Percentiles rank a stretch among this genome's conserved stretches.
Conservation (phyloP, 30 jellyfish, hydroid and myxozoan species). For the Morbakka virulenta region DNA sequence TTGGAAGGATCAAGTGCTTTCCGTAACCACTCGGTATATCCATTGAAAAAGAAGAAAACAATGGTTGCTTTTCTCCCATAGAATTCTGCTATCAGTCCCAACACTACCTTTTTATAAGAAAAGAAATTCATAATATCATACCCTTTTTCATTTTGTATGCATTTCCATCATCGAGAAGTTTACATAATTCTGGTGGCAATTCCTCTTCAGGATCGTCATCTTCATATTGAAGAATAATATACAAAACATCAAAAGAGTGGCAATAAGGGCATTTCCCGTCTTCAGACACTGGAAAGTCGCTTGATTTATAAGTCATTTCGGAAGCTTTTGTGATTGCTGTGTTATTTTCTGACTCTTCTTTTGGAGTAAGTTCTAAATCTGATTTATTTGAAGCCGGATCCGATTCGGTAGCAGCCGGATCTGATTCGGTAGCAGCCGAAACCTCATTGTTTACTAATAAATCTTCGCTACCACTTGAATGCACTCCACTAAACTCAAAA, state of each 20-base stretch:
- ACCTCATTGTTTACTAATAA: neutral
- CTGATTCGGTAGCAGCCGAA: neutral
- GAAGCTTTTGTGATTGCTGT: neutral
- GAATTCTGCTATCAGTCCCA: too few species aligned
- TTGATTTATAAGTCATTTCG: constrained; percentile 46
- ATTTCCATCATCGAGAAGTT: constrained; percentile 33
- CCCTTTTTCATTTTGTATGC: constrained; percentile 79
- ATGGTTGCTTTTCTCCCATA: too few species aligned
- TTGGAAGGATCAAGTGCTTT: too few species aligned
- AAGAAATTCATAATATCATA: constrained; percentile 17
- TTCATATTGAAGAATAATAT: constrained; percentile 45
- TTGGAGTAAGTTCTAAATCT: neutral
- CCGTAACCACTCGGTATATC: too few species aligned
- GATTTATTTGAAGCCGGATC: neutral
- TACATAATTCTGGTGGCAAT: constrained; percentile 52
- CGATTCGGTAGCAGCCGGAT: neutral
- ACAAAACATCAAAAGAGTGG: constrained; percentile 76
- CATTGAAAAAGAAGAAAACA: too few species aligned
- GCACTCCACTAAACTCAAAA: neutral
- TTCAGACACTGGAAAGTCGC: constrained; percentile 83
- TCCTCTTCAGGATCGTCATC: constrained; percentile 37
- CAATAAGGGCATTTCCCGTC: constrained; percentile 93
- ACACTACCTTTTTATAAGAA: neutral
- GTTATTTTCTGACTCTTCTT: neutral
- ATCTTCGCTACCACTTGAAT: neutral